Base-by-base conservation (phyloP, 1,140 invertebrate species). In the Halictus rubicundus region DNA sequence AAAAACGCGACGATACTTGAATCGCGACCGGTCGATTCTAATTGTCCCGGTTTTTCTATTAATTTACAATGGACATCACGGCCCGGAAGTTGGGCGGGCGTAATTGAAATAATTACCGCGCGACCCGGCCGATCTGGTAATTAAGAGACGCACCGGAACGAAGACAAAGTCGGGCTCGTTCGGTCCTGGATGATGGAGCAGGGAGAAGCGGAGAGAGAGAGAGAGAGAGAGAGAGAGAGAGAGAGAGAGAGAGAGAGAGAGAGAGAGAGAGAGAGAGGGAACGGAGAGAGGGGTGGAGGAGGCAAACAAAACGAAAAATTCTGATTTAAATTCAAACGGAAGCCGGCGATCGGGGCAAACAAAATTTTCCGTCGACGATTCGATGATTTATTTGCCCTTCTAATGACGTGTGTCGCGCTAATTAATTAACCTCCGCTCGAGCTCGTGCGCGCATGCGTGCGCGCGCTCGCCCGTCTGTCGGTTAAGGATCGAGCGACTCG, bases 391-490 rank as follows among this genome's bases (percentile, higher is more conserved):
- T 74, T 74, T 46, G 25, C 61, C 23, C 39, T 25, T 60, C 70
- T 79, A 79, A 79, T 79, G 77, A 79, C 16, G 61, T 61, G 70
- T 60, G 61, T 9, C 8, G 42, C 77, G 63, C 61, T 79, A 79
- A 79, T 79, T 79, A 79, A 79, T 79, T 73, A 73, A 79, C 61
- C 49, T 42, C 16, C 32, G 60, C 21, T 46, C 42, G 42, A 14
- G 32, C 32, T 46, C 42, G 39, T 9, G 7, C 39, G 39, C 39
- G 2, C 39, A 9, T 25, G 23, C 23, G 27, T 2, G 1, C n/a
- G 25, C 32, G 5, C 60, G 27, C 25, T 3, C n/a, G 23, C 57
- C 9, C 9, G 60, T 21, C 59, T 46, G 68, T 23, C 68, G 68
- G 52, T 78, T 78, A 72, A 78, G 59, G 63, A 78, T 32, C 68